Percentiles rank a stretch among this genome's conserved stretches.
These are phyloP conservation scores for Poeciliopsis turneri DNA, from an alignment of 2,797 vertebrate species.

Conservation along the genomic window DNA sequence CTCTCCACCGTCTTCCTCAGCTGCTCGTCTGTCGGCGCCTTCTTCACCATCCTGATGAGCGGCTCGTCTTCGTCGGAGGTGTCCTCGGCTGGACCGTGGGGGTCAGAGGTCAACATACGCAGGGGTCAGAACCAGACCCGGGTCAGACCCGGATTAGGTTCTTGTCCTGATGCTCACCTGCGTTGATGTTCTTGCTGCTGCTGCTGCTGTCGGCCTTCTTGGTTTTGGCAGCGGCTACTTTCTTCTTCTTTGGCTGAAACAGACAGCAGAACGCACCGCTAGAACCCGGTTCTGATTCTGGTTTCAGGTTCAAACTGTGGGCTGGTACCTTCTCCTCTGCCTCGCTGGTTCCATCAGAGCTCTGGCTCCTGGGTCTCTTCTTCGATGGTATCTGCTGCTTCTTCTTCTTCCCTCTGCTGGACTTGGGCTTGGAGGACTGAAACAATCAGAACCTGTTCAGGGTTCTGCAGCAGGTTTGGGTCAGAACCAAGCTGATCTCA, in stretches of 20 bases:
- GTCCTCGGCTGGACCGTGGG: constrained; percentile 71
- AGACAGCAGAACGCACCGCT: constrained; percentile 6
- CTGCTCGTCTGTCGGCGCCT: constrained; percentile 89
- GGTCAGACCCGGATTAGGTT: background rate
- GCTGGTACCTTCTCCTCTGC: constrained; percentile 46
- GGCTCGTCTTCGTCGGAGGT: constrained; percentile 94
- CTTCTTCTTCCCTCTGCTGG: constrained; percentile 56
- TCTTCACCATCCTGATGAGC: constrained; percentile 93
- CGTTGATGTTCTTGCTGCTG: constrained; percentile 85
- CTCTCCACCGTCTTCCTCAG: constrained; percentile 88
- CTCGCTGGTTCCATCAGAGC: constrained; percentile 54
- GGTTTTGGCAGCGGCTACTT: constrained; percentile 80
- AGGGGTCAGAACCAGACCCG: too few relatives aligned
- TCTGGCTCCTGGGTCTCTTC: constrained; percentile 59
- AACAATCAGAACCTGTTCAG: background rate
- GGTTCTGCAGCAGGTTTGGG: background rate
- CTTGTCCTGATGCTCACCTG: constrained; percentile 73
- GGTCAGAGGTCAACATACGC: background rate
- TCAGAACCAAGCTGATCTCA: background rate
- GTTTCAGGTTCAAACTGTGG: too few relatives aligned
- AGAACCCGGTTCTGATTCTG: background rate
- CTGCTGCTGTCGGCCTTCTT: constrained; percentile 98
- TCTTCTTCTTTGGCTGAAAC: constrained; percentile 87
- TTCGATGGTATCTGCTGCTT: constrained; percentile 49
- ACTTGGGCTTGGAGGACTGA: constrained; percentile 52